Base-by-base conservation (phyloP, 1,140 invertebrate species). In the Dermatophagoides farinae region DNA sequence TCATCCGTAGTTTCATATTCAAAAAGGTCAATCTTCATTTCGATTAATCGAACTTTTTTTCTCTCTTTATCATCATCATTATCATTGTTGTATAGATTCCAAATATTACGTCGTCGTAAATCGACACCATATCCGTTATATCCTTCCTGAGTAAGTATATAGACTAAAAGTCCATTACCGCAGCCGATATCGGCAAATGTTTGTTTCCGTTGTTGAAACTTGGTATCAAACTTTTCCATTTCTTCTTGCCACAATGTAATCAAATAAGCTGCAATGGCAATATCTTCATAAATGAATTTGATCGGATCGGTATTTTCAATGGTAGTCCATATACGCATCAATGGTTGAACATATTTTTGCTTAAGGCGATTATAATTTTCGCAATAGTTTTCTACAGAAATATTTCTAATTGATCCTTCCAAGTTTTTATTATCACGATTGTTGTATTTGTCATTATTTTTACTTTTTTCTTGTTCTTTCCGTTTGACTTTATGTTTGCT, bases 241-340 rank as follows among this genome's bases (percentile, higher is more conserved):
- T 70, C 69, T 25, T 71, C 70, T 62, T 71, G 54, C 72, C 70
- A 68, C 50, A 68, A 65, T 9, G 69, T 74, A 37, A 95, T 73
- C 18, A 98, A 74, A 72, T 97, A 98, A 1, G 86, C 76, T 16
- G 90, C 88, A 67, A 97, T 97, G 8, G 86, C 88, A 61, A 97
- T 77, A 71, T 97, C 93, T 77, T 98, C 92, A 76, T 85, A 91
- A 8, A 98, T 85, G 77, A 86, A 95, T 73, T 97, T 97, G 43
- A 80, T 69, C 14, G 92, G 88, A 75, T 96, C 88, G 40, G 92
- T 97, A 64, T 77, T 83, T 39, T 61, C 60, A 22, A 61, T n/a
- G 20, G 38, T 61, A 11, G 16, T 40, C 60, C 60, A 61, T 5
- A 61, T 39, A n/a, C 62, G 9, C 23, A 61, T 14, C 43, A 61